Percentiles rank a stretch among this genome's conserved stretches.
Evolutionary conservation across 1,140 invertebrate species (phyloP).

Genomic region (Zaprionus capensis): DNA sequence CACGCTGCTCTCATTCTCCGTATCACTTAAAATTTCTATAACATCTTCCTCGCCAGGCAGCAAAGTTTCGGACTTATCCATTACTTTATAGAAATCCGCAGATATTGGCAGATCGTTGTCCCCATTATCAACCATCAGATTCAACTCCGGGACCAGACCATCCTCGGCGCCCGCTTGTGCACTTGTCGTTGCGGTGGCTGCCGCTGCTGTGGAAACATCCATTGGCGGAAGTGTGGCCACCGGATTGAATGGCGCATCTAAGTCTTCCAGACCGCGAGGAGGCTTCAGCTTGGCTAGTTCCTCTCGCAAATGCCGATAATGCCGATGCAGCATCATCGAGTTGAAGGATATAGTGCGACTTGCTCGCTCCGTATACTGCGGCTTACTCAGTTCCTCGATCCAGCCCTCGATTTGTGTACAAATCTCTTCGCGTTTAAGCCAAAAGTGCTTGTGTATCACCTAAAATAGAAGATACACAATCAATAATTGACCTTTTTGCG

Average conservation of each 20-base stretch:
- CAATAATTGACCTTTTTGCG: background rate
- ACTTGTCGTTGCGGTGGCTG: constrained; percentile 44
- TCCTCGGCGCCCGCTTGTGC: constrained; percentile 67
- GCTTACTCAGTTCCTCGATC: constrained; percentile 93
- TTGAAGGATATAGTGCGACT: constrained; percentile 90
- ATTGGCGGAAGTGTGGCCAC: constrained; percentile 80
- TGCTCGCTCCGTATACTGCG: constrained; percentile 88
- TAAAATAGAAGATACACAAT: constrained; percentile 70
- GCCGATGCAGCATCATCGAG: constrained; percentile 90
- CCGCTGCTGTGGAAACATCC: constrained; percentile 60
- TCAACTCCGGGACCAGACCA: constrained; percentile 49
- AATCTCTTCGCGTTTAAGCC: constrained; percentile 96
- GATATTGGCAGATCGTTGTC: constrained; percentile 32
- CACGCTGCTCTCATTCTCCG: constrained; percentile 71
- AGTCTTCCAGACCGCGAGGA: constrained; percentile 89
- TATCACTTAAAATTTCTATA: constrained; percentile 71
- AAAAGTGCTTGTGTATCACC: constrained; percentile 97
- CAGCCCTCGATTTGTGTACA: constrained; percentile 94
- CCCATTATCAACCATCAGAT: constrained; percentile 53
- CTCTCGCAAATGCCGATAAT: constrained; percentile 91
- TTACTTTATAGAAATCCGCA: constrained; percentile 51
- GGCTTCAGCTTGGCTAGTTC: constrained; percentile 91
- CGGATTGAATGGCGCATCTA: constrained; percentile 87
- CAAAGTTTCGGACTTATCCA: constrained; percentile 48
- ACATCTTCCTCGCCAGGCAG: constrained; percentile 57